A percentile compares a stretch with the other conserved stretches of the same genome.
phyloP scores from a whole-genome alignment of 1,140 invertebrate genomes.

The Nomia melanderi region DNA sequence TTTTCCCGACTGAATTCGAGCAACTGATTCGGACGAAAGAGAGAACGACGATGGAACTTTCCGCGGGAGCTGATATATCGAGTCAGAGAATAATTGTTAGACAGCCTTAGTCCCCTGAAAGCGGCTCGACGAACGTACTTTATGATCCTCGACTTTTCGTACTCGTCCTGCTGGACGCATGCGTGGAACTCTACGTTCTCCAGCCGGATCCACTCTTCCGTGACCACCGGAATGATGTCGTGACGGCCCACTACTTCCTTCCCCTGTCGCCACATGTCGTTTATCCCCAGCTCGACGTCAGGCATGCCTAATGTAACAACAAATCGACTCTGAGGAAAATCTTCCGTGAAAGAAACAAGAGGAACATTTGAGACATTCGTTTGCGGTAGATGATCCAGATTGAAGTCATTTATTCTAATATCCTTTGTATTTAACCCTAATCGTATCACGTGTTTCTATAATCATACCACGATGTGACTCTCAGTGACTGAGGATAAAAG shows the following conservation, averaged over 20 bases:
- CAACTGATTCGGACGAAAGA: too few species aligned
- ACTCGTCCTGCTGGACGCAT: slow-evolving; percentile 95
- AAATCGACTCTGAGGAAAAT: too few species aligned
- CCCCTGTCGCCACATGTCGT: slow-evolving; percentile 97
- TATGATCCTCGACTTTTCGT: slow-evolving; percentile 94
- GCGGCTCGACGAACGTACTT: slow-evolving; percentile 84
- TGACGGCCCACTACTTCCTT: slow-evolving; percentile 99
- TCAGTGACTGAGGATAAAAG: too few species aligned
- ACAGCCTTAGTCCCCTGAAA: background rate
- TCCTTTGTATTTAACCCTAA: too few species aligned
- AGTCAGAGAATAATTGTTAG: too few species aligned
- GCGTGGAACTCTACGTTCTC: slow-evolving; percentile 97
- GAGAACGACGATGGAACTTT: background rate
- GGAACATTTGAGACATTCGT: too few species aligned
- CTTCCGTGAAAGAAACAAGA: too few species aligned
- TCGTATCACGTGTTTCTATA: too few species aligned
- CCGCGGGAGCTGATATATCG: background rate
- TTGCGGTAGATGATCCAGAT: too few species aligned
- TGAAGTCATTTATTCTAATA: too few species aligned
- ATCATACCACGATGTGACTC: too few species aligned
- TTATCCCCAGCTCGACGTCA: slow-evolving; percentile 97
- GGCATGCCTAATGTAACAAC: slow-evolving; percentile 89
- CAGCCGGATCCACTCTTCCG: slow-evolving; percentile 99
- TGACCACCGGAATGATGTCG: slow-evolving; percentile 99
- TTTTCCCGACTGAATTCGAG: too few species aligned